Evolutionary conservation across 2,797 vertebrate genomes (phyloP).

Genomic region (Tapirus indicus): DNA sequence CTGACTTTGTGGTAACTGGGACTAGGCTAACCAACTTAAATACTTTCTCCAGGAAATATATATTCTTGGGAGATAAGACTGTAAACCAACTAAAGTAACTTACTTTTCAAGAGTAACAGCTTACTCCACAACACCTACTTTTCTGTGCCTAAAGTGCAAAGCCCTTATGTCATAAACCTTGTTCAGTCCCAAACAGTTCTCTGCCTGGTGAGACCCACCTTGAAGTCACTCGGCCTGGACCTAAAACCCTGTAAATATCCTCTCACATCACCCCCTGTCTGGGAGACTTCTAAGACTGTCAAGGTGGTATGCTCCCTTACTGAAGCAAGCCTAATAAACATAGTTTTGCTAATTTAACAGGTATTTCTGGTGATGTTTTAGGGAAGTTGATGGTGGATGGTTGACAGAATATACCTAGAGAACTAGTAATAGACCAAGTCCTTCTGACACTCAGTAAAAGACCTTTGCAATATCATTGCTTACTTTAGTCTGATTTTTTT

Average conservation of each 20-base stretch:
- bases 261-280: rapidly evolving
- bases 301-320: rapidly evolving
- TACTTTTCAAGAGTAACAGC: neutral
- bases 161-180: neutral
- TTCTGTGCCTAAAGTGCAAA: neutral
- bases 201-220: neutral
- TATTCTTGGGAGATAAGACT: neutral
- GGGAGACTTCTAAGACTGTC: neutral
- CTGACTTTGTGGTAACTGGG: neutral
- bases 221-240: neutral
- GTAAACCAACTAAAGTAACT: neutral
- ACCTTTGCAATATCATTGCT: neutral
- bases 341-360: neutral
- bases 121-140: neutral
- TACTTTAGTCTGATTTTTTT: neutral
- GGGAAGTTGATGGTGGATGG: neutral
- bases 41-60: neutral
- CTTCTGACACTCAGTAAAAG: neutral
- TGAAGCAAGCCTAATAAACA: neutral
- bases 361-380: neutral
- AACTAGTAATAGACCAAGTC: neutral
- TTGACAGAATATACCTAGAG: neutral
- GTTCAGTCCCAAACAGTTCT: neutral
- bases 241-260: neutral
- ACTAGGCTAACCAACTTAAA: neutral